A percentile compares a stretch with the other conserved stretches of the same genome.
phyloP scores from a whole-genome alignment of 2,113 vertebrate species.

The Lycocorax pyrrhopterus region DNA sequence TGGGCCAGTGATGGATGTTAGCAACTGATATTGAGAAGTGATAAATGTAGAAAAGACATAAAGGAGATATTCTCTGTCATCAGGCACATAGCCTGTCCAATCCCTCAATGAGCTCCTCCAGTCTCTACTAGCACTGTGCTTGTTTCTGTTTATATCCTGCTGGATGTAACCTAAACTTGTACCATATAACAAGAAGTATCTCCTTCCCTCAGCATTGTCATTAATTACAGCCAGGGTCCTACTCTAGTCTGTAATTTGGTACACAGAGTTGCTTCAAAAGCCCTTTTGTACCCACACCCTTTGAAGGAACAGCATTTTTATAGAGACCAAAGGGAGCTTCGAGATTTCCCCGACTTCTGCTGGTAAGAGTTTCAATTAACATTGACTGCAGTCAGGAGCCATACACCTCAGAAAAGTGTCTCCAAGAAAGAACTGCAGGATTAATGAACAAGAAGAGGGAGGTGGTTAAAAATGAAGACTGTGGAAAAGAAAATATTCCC shows the following conservation, averaged over 20 bases:
- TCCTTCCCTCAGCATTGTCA: not conserved
- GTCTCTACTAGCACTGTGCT: not conserved
- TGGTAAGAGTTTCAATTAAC: not conserved
- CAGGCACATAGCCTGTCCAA: not conserved
- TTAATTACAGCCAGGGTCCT: not conserved
- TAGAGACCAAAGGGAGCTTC: not conserved
- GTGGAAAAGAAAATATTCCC: not conserved
- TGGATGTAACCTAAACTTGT: not conserved
- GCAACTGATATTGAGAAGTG: conserved; percentile 33
- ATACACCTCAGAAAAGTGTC: not conserved
- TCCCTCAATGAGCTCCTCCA: not conserved
- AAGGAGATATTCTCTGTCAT: not conserved
- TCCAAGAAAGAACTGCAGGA: not conserved
- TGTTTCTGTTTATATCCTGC: not conserved
- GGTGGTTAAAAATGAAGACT: not conserved
- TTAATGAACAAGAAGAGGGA: not conserved
- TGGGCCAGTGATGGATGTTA: conserved; percentile 62
- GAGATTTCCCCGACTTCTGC: not conserved
- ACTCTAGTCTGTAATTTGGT: not conserved
- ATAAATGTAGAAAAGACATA: not conserved
- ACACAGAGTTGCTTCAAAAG: not conserved
- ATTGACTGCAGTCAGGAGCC: not conserved
- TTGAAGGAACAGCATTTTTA: conserved; percentile 8
- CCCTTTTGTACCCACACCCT: not conserved
- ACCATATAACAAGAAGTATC: not conserved